Base-by-base conservation (phyloP, 2,797 vertebrate species). In the Enteromius treurensis region DNA sequence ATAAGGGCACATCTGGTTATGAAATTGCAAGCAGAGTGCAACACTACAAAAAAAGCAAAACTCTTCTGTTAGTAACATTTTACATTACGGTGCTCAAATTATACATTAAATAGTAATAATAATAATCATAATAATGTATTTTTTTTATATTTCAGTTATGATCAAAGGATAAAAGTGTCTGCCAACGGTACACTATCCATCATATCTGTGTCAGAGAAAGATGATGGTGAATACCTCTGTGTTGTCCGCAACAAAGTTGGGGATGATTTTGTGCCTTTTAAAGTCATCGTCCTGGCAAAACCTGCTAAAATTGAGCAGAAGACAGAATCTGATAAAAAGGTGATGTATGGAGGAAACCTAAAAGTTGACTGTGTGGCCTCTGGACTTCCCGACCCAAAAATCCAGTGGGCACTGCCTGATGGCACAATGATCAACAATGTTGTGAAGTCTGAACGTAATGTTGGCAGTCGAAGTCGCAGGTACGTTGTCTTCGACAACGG, bases 361-460 rank as follows among this genome's bases (percentile, higher is more conserved):
- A 95, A 94, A 80, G 96, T 99, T 17, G 97, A 99, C 90, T 99
- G 98, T 21, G 94, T 98, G 76, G 97, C 98, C 0, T 97, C 96
- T 0, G 98, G 98, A 29, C 90, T 97, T 1, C 98, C 98, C 15
- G 89, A 96, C 86, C 98, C 98, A 0, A 95, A 97, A 81, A 96
- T 99, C 88, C 96, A 96, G 47, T 99, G 98, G 98, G 92, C 94
- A 5, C 92, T 99, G 1, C 97, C 98, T 0, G 97, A 98, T 4
- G 98, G 98, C 3, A 97, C 97, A 64, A 95, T 97, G 95, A 92
- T 99, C 53, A 95, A 96, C 91, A 93, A 93, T 0, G 86, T 94
- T 64, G 92, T 96, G 92, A 95, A 94, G 76, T 91, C 93, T 0
- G 94, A 95, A 0, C 34, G 42, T 1, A 90, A 91, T 49, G 86